Conservation (phyloP, 2,888 invertebrate genomes). For the Rhopalosiphum nymphaeae region DNA sequence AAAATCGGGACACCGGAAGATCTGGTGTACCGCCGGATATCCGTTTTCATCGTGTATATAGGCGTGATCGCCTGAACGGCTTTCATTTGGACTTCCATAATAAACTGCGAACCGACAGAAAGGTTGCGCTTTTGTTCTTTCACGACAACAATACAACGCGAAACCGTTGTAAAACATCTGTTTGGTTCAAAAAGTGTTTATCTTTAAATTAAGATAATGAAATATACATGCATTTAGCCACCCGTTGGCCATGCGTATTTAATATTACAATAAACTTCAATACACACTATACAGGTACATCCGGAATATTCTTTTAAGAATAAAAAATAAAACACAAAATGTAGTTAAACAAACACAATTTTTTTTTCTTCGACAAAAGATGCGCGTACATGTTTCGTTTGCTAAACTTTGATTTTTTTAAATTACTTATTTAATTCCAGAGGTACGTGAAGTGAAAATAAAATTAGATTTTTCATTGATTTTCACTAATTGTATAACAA, state of each 20-base stretch:
- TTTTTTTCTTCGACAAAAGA: background rate
- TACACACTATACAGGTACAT: background rate
- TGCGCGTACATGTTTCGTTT: slow-evolving; percentile 1
- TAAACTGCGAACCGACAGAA: background rate
- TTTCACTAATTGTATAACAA: background rate
- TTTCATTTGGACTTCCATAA: slow-evolving; percentile 1
- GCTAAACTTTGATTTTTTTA: background rate
- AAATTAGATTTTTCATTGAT: background rate
- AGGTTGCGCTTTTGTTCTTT: slow-evolving; percentile 31
- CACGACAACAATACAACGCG: background rate
- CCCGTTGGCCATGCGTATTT: background rate
- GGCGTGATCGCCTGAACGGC: background rate
- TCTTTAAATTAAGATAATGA: slow-evolving; percentile 22
- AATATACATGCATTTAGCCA: background rate
- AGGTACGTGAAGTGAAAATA: slow-evolving; percentile 30
- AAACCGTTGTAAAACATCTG: slow-evolving; percentile 5
- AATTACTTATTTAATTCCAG: slow-evolving; percentile 26
- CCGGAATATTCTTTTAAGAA: background rate
- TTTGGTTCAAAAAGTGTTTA: slow-evolving; percentile 19
- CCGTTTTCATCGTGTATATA: slow-evolving; percentile 29
- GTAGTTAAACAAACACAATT: background rate
- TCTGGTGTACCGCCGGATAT: slow-evolving; percentile 12
- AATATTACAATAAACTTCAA: background rate
- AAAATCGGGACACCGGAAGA: slow-evolving; percentile 29
- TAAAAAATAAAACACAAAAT: background rate